Evolutionary conservation across 1,140 invertebrate species (phyloP).

Genomic region (Drosophila murphyi): DNA sequence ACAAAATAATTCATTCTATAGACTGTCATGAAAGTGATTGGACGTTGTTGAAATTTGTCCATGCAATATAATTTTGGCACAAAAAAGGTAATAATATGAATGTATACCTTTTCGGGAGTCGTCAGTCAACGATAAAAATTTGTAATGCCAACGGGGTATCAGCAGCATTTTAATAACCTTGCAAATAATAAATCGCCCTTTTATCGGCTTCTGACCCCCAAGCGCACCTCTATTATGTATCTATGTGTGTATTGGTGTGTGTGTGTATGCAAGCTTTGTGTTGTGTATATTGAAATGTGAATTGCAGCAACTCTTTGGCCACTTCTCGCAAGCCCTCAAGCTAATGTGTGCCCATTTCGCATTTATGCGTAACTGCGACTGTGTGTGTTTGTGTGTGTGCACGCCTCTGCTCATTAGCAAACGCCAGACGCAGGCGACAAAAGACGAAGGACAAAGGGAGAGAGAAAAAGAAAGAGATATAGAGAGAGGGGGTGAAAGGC

Average conservation of each 20-base stretch:
- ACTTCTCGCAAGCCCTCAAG: slow-evolving; percentile 45
- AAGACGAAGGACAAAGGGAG: not conserved
- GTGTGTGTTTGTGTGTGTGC: slow-evolving; percentile 6
- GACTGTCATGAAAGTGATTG: too few relatives aligned
- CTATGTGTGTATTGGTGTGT: not conserved
- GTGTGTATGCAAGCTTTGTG: not conserved
- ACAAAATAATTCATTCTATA: too few relatives aligned
- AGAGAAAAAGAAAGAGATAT: not conserved
- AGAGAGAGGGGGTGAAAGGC: not conserved
- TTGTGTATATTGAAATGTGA: not conserved
- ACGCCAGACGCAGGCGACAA: slow-evolving; percentile 29
- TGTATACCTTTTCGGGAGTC: too few relatives aligned
- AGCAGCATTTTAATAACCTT: not conserved
- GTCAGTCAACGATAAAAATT: not conserved
- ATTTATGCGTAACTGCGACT: slow-evolving; percentile 68
- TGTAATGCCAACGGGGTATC: not conserved
- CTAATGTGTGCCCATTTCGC: slow-evolving; percentile 76
- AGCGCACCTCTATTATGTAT: not conserved
- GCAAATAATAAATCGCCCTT: not conserved
- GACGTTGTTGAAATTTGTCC: too few relatives aligned
- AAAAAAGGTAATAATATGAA: too few relatives aligned
- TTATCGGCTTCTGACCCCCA: slow-evolving; percentile 1
- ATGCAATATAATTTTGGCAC: too few relatives aligned
- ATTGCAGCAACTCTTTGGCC: slow-evolving; percentile 9
- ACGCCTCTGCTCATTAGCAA: slow-evolving; percentile 72